Base-by-base conservation (phyloP, 2,113 vertebrate species). In the Rhinolophus ferrumequinum region DNA sequence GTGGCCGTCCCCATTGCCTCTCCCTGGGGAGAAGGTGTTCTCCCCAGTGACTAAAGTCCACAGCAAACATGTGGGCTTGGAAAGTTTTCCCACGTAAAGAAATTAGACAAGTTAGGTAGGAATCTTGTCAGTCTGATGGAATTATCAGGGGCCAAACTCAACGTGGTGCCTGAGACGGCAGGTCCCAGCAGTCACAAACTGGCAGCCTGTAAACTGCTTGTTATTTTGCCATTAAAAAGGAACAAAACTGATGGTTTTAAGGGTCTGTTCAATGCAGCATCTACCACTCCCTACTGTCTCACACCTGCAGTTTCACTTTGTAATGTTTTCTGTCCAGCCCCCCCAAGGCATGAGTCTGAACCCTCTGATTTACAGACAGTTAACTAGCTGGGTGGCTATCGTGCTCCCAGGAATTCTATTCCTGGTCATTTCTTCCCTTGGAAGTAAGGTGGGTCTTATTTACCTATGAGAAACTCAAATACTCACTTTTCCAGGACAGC, bases 401-500 rank as follows among this genome's bases (percentile, higher is more conserved):
- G n/a, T 58, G 81, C n/a, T 54, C 38, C 62, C 35, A 56, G 8
- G 30, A 70, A 26, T 52, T 73, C 62, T 81, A 19, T 35, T 84
- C 58, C 30, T 80, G 90, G 12, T 73, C 28, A 62, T 62, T 77
- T 73, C 35, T 35, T 81, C 35, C 52, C 5, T 16, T 58, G 54
- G 79, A 91, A 79, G 22, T 79, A 73, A 80, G 22, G 18, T 62
- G 54, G 38, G 21, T 44, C 72, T 47, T 19, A 35, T 52, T 89
- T 50, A 44, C 52, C 22, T 22, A 13, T 41, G n/a, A 95, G 33
- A 89, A 79, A 80, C 80, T 83, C 77, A 80, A 95, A 58, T 47
- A 98, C 99, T 97, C 97, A 99, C 99, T 99, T 99, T 97, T 99
- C 99, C 50, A 99, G 95, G 90, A 99, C 99, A 5, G 99, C 99